Conservation (phyloP, 2,888 invertebrate species). For the Aporophyla nigra region DNA sequence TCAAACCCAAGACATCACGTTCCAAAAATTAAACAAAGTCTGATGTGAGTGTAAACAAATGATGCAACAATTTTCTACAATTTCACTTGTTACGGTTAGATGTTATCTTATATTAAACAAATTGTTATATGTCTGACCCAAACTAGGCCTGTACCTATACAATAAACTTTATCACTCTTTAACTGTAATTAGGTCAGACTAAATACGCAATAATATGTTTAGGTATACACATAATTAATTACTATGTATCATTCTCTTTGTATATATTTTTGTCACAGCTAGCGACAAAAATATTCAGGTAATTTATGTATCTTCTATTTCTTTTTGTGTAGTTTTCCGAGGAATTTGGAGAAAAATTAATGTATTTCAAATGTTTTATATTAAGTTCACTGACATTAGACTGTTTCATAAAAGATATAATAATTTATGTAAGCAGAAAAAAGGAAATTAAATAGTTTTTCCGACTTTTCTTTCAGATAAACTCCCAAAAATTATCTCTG, state of each 20-base stretch:
- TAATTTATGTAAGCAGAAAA: background rate
- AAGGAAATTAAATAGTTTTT: background rate
- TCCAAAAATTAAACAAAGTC: background rate
- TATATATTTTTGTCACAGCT: background rate
- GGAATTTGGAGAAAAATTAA: background rate
- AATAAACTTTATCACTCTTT: constrained; percentile 39
- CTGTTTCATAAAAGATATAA: background rate
- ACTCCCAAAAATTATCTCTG: background rate
- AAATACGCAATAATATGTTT: constrained; percentile 35
- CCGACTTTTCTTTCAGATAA: background rate
- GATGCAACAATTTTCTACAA: constrained; percentile 32
- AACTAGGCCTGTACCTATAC: background rate
- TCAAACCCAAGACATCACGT: background rate
- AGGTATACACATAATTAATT: constrained; percentile 5
- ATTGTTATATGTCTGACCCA: constrained; percentile 1
- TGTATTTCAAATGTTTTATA: background rate
- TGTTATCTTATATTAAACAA: constrained; percentile 25
- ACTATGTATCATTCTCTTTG: background rate
- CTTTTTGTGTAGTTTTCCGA: background rate
- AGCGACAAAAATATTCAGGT: background rate
- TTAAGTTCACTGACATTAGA: constrained; percentile 37
- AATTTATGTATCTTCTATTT: constrained; percentile 2
- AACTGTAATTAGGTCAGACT: constrained; percentile 41
- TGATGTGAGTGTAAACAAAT: constrained; percentile 7
- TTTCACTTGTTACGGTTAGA: constrained; percentile 27